phyloP scores from a whole-genome alignment of 2,888 invertebrate genomes.

The Lasius fuliginosus region DNA sequence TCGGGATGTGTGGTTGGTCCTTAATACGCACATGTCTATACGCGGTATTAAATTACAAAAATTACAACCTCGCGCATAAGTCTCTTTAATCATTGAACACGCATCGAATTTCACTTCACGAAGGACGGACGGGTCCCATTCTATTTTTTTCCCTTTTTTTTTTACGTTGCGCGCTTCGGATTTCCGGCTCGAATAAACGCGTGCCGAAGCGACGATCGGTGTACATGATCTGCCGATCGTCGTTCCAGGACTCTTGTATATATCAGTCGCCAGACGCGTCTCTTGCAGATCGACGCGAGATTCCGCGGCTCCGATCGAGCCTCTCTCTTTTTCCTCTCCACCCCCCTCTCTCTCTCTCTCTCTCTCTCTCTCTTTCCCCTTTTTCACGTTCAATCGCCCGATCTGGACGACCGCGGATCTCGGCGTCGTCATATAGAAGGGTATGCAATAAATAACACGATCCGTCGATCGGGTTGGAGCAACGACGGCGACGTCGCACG shows the following conservation, averaged over 20 bases:
- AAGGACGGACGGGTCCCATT: slow-evolving; percentile 22
- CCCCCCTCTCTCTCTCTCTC: not conserved
- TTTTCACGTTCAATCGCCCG: not conserved
- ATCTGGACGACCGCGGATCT: slow-evolving; percentile 40
- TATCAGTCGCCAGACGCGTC: slow-evolving; percentile 50
- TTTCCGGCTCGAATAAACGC: slow-evolving; percentile 32
- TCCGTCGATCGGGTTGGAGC: slow-evolving; percentile 55
- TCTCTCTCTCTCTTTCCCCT: not conserved
- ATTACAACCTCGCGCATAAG: slow-evolving; percentile 77
- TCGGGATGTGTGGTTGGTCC: slow-evolving; percentile 39
- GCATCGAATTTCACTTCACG: slow-evolving; percentile 51
- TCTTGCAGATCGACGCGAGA: slow-evolving; percentile 47
- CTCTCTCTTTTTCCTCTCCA: not conserved
- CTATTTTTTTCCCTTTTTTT: slow-evolving; percentile 4
- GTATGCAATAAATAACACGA: slow-evolving; percentile 66
- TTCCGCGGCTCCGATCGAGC: slow-evolving; percentile 26
- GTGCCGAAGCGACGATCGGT: slow-evolving; percentile 80
- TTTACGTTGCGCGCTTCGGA: not conserved
- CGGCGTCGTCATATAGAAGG: slow-evolving; percentile 38
- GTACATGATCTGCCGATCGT: slow-evolving; percentile 71
- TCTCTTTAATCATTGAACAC: slow-evolving; percentile 54
- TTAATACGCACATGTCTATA: slow-evolving; percentile 62
- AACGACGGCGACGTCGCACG: slow-evolving; percentile 38
- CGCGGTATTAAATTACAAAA: slow-evolving; percentile 80
- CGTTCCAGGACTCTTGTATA: slow-evolving; percentile 79